Base-by-base conservation (phyloP, 2,797 vertebrate species). In the Halcyon leucocephala region DNA sequence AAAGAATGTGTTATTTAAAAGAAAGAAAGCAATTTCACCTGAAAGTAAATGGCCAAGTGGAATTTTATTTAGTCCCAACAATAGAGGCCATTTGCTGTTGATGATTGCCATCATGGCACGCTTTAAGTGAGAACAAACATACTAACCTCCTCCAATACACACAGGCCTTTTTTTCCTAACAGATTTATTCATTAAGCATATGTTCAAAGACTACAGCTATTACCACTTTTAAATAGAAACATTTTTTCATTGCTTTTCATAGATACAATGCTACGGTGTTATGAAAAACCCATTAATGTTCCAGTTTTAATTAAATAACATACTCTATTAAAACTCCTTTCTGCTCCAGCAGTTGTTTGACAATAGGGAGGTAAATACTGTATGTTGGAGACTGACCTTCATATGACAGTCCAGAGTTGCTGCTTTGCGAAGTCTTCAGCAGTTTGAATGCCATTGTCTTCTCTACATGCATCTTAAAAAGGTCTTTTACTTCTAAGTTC, bases 171-270 rank as follows among this genome's bases (percentile, higher is more conserved):
- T 67, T 93, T 94, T 86, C 58, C 54, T 74, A 93, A 83, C 90
- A 96, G 85, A 85, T 95, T 97, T 95, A 51, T 96, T 90, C 92
- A 96, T 94, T 94, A 95, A 93, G 96, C 95, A 97, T 95, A 96
- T 95, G 97, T 95, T 95, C 90, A 74, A 96, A 94, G 90, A 90
- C 89, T 90, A 95, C 96, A 97, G 86, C 92, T 94, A 84, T 97
- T 97, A 92, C 94, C 44, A 82, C 31, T 96, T 97, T 80, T 96
- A 96, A 82, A 96, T 41, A 95, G 91, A 97, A 86, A 62, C 44
- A 9, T 95, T 97, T 96, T 96, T 97, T 89, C 85, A 78, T 95
- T 97, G 77, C 85, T 95, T 90, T 95, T 96, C 84, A 80, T 96
- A 89, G 84, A 89, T 89, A 88, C 85, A 95, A 46, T 78, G 66